Conservation (phyloP, 2,797 vertebrate genomes). For the Anas georgica region DNA sequence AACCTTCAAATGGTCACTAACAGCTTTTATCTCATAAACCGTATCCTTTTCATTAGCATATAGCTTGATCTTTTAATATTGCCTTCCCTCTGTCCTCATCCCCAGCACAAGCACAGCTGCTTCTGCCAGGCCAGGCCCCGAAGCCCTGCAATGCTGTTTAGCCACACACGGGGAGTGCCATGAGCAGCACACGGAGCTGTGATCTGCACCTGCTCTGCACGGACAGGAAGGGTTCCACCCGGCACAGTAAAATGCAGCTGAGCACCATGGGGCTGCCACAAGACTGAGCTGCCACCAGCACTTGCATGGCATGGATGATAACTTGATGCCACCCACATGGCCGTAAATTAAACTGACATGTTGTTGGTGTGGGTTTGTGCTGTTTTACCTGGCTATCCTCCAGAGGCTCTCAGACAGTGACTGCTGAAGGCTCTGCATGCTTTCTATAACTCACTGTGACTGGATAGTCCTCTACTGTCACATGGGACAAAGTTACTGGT, state of each 20-base stretch:
- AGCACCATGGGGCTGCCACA: fast-evolving
- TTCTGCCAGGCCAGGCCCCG: neutral
- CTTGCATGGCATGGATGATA: fast-evolving
- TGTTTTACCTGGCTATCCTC: neutral
- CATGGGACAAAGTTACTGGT: neutral
- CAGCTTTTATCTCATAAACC: neutral
- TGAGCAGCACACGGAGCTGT: neutral
- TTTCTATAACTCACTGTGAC: fast-evolving
- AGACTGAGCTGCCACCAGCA: fast-evolving
- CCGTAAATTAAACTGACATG: neutral
- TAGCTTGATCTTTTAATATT: neutral
- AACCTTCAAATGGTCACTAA: neutral
- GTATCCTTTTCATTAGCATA: neutral
- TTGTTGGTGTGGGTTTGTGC: neutral
- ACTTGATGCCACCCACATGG: neutral
- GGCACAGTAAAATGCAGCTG: fast-evolving
- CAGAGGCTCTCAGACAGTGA: neutral
- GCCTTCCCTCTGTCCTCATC: neutral
- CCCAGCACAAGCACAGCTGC: fast-evolving
- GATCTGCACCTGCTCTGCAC: fast-evolving
- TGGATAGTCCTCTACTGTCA: neutral
- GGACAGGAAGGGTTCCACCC: no score
- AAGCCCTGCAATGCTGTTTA: neutral
- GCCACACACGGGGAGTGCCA: no score
- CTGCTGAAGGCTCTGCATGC: fast-evolving